Percentiles rank a stretch among this genome's conserved stretches.
Conservation (phyloP, 2,113 vertebrate species). For the Odontophorus gujanensis region DNA sequence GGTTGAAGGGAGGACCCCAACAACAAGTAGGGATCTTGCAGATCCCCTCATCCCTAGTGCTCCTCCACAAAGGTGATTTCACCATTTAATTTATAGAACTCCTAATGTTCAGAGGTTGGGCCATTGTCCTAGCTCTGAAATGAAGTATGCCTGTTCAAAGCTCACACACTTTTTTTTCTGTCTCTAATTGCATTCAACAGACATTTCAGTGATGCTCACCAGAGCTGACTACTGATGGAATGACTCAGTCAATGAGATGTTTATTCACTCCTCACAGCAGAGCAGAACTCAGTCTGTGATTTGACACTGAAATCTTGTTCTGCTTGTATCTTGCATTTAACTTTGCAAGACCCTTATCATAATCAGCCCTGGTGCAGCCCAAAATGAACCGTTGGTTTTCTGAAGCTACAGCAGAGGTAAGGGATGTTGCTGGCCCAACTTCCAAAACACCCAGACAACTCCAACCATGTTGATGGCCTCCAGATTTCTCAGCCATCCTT, state of each 20-base stretch:
- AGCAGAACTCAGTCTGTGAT: not conserved
- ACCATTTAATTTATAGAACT: not conserved
- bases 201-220: not conserved
- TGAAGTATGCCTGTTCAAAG: not conserved
- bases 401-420: not conserved
- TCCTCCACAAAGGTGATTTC: not conserved
- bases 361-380: not conserved
- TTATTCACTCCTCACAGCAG: not conserved
- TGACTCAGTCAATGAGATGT: not conserved
- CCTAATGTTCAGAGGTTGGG: not conserved
- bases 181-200: not conserved
- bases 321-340: not conserved
- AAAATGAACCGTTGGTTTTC: not conserved
- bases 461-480: not conserved
- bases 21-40: not conserved
- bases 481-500: not conserved
- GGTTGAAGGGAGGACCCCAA: not conserved
- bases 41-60: not conserved
- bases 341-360: not conserved
- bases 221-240: not conserved
- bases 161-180: not conserved
- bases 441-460: not conserved
- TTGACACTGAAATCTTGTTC: not conserved
- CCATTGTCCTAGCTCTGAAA: not conserved
- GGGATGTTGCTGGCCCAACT: not conserved